Percentiles rank a stretch among this genome's conserved stretches.
Evolutionary conservation across 2,888 invertebrate species (phyloP).

Genomic region (Girardia tigrina): DNA sequence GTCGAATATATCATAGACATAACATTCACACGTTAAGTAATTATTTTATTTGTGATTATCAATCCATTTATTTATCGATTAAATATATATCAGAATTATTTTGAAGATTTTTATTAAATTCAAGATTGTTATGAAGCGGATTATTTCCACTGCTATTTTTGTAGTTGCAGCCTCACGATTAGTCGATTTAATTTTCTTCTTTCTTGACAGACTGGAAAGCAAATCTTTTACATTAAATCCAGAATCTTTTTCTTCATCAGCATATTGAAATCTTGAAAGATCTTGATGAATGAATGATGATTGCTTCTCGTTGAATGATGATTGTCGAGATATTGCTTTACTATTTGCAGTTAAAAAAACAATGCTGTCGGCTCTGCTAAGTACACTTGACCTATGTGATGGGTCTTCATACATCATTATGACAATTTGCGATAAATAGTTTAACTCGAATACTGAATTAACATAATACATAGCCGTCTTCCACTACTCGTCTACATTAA

Average conservation of each 20-base stretch:
- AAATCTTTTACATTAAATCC: conserved; percentile 17
- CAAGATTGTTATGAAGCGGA: not conserved
- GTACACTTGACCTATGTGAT: conserved; percentile 56
- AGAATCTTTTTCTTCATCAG: not conserved
- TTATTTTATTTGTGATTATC: too few relatives aligned
- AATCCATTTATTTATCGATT: too few relatives aligned
- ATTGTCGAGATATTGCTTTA: not conserved
- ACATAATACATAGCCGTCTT: conserved; percentile 93
- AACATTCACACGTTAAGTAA: too few relatives aligned
- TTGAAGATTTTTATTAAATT: not conserved
- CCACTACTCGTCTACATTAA: conserved; percentile 56
- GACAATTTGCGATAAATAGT: conserved; percentile 85
- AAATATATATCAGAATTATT: too few relatives aligned
- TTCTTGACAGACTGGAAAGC: conserved; percentile 1
- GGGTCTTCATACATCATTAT: conserved; percentile 95
- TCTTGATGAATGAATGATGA: too few relatives aligned
- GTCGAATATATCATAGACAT: too few relatives aligned
- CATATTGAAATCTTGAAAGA: not conserved
- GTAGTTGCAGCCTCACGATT: not conserved
- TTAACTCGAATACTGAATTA: conserved; percentile 83
- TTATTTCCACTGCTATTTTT: not conserved
- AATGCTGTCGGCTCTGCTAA: not conserved
- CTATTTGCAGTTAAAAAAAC: not conserved
- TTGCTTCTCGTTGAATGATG: not conserved
- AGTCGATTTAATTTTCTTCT: conserved; percentile 4